These are phyloP conservation scores for Drosophila mojavensis DNA, from an alignment of 1,140 invertebrate genomes.

Conservation along the genomic window DNA sequence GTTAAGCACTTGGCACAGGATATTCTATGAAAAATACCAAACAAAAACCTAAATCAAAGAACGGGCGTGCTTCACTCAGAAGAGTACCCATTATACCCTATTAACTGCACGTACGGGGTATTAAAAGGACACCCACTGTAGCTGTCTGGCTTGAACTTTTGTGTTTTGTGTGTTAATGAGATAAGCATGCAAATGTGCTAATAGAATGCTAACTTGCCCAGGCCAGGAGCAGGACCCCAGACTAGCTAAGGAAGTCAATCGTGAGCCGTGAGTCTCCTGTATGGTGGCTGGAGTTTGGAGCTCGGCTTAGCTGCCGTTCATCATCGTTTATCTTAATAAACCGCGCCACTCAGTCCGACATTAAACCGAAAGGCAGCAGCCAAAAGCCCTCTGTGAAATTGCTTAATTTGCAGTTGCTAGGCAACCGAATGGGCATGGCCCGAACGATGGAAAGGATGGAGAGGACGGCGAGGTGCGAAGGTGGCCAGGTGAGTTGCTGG, in stretches of 20 bases:
- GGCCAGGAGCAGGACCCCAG: slow-evolving; percentile 4
- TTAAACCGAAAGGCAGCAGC: slow-evolving; percentile 76
- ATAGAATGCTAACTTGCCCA: slow-evolving; percentile 56
- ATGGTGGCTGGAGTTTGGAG: not conserved
- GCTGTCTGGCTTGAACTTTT: slow-evolving; percentile 44
- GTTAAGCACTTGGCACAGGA: not conserved
- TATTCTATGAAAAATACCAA: not conserved
- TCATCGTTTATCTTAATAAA: slow-evolving; percentile 82
- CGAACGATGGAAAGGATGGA: not conserved
- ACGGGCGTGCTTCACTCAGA: not conserved
- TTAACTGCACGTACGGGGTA: slow-evolving; percentile 17
- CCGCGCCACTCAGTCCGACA: slow-evolving; percentile 76
- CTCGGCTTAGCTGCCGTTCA: slow-evolving; percentile 62
- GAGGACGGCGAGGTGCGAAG: not conserved
- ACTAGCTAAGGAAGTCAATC: slow-evolving; percentile 32
- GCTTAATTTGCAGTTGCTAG: slow-evolving; percentile 78
- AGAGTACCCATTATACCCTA: not conserved
- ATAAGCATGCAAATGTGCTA: slow-evolving; percentile 78
- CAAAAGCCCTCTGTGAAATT: slow-evolving; percentile 77
- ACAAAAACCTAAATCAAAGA: not conserved
- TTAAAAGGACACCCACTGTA: slow-evolving; percentile 16
- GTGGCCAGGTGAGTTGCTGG: not conserved
- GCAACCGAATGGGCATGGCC: not conserved
- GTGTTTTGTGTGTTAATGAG: slow-evolving; percentile 71
- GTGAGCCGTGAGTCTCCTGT: not conserved